phyloP scores from a whole-genome alignment of 2,797 vertebrate genomes.

The Manis crassicaudata region DNA sequence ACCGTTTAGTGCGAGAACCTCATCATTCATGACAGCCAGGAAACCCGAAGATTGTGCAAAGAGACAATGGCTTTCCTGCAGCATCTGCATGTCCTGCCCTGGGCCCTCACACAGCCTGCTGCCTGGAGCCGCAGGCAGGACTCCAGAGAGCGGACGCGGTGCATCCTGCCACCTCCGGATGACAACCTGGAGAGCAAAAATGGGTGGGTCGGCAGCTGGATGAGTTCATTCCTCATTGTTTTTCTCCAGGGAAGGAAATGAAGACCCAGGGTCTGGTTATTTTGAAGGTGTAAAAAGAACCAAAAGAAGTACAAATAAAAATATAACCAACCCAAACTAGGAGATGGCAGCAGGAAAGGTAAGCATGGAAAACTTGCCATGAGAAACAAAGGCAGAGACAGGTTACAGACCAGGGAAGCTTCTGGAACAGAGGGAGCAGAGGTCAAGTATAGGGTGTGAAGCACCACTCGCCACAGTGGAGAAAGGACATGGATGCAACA shows the following conservation, averaged over 20 bases:
- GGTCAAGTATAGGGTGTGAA: not conserved
- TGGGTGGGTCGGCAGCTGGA: not conserved
- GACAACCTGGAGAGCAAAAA: not conserved
- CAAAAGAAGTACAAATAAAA: not conserved
- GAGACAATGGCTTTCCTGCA: not conserved
- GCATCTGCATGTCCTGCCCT: too few relatives aligned
- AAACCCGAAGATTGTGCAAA: not conserved
- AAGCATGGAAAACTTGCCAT: rapidly evolving
- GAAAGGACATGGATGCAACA: too few relatives aligned
- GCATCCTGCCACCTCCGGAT: too few relatives aligned
- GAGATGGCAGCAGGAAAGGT: not conserved
- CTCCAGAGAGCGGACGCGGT: not conserved
- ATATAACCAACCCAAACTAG: not conserved
- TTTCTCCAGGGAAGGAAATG: not conserved
- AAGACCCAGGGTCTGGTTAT: not conserved
- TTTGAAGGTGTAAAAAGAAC: not conserved
- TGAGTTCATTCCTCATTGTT: too few relatives aligned
- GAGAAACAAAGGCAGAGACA: rapidly evolving
- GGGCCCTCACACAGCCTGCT: rapidly evolving
- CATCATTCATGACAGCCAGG: not conserved
- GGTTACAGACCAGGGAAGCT: not conserved
- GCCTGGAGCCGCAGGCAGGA: too few relatives aligned
- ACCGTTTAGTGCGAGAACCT: not conserved
- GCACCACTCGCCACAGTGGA: too few relatives aligned
- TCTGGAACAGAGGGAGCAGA: too few relatives aligned